phyloP scores from a whole-genome alignment of 2,888 invertebrate genomes.

The Dryocosmus kuriphilus region DNA sequence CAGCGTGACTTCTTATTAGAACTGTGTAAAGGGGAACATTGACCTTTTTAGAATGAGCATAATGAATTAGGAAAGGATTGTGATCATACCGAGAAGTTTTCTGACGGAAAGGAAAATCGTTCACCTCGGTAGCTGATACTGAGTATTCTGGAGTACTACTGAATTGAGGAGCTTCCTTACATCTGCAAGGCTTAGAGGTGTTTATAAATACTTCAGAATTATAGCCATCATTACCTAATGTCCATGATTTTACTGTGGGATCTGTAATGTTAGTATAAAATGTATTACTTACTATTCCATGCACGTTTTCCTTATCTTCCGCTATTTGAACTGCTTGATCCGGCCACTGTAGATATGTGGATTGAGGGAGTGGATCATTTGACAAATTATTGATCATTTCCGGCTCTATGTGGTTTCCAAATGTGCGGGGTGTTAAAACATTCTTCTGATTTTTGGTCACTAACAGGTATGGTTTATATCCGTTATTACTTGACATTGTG shows the following conservation, averaged over 20 bases:
- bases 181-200: background rate
- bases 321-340: background rate
- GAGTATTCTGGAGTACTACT: background rate
- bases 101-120: background rate
- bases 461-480: slow-evolving; percentile 56
- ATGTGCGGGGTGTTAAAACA: background rate
- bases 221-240: background rate
- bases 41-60: slow-evolving; percentile 47
- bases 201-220: background rate
- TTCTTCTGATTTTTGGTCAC: slow-evolving; percentile 34
- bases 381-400: background rate
- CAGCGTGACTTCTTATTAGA: slow-evolving; percentile 18
- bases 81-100: slow-evolving; percentile 46
- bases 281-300: background rate
- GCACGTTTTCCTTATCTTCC: background rate
- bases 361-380: background rate
- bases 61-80: slow-evolving; percentile 55
- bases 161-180: background rate
- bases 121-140: background rate
- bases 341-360: background rate
- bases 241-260: background rate
- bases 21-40: slow-evolving; percentile 44
- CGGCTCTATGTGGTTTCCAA: background rate
- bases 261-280: background rate
- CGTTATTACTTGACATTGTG: slow-evolving; percentile 56